Conservation (phyloP, 2,797 vertebrate genomes). For the Sebastes itinus region DNA sequence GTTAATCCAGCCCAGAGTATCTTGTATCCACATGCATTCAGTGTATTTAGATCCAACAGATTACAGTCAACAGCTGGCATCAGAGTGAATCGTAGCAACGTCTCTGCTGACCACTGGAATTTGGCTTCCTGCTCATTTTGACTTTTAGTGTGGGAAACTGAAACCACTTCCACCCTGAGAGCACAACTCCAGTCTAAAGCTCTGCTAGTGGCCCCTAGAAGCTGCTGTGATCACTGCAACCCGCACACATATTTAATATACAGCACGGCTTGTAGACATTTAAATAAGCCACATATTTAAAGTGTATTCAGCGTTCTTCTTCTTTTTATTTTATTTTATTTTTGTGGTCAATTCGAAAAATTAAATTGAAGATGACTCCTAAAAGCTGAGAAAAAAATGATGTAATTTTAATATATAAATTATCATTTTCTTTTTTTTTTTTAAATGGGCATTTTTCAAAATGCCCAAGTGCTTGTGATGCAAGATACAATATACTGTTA, state of each 20-base stretch:
- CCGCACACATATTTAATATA: background rate
- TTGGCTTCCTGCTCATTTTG: background rate
- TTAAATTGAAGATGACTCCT: background rate
- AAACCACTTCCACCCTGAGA: background rate
- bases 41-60: background rate
- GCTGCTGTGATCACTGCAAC: background rate
- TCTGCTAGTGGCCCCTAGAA: background rate
- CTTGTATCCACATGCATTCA: background rate
- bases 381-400: background rate
- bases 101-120: conserved; percentile 12
- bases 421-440: background rate
- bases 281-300: too few species aligned
- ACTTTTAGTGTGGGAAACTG: conserved; percentile 9
- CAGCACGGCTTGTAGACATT: background rate
- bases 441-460: too few species aligned
- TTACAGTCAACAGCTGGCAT: conserved; percentile 6
- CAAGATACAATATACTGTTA: background rate
- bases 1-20: background rate
- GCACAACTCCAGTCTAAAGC: background rate
- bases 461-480: background rate
- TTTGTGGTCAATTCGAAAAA: background rate
- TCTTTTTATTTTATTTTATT: background rate
- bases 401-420: background rate
- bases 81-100: background rate
- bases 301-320: background rate